Evolutionary conservation across 2,888 invertebrate species (phyloP), one percentile per base, ranked within the genome.

Genomic region (Notocelia uddmanniana): DNA sequence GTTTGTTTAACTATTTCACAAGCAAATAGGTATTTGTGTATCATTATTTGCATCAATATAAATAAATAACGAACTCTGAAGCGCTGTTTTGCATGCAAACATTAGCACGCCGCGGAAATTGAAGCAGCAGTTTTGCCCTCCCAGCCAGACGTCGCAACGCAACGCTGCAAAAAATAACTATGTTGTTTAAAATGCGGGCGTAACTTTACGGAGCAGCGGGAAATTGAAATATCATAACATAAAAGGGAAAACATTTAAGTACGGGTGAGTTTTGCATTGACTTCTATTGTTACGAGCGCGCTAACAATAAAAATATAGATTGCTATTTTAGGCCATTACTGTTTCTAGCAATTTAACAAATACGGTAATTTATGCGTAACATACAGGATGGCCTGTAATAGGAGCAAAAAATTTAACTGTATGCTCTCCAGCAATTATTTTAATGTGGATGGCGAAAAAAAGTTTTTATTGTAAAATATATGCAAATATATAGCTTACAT

Each of bases 21-120:
- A 58, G 11, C 34, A 19, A 26, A 60, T 18, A 31, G 26, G 5
- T 26, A 59, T 13, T 37, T 21, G 0, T 41, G 6, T 21, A 10
- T 10, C 15, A 54, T 26, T 21, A 54, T 69, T 69, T 69, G n/a
- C 19, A 23, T 50, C 37, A 21, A 34, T 37, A 57, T 64, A 50
- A 41, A 52, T 9, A 26, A 52, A 59, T 19, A 58, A 45, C 19
- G 41, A 66, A 41, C 21, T 66, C 48, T 57, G 48, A 23, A 58
- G 58, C 58, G 41, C 41, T 59, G 57, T 59, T 66, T 66, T 59
- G 64, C 37, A 58, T 66, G 41, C 59, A 69, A 69, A 63, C 52
- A 70, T 70, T 70, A 58, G 66, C 52, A 26, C 45, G 37, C 26
- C 21, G 15, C 34, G 59, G 64, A 70, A 66, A 70, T 59, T 58